phyloP scores from a whole-genome alignment of 2,113 vertebrate species.

The Sphyrna mokarran region DNA sequence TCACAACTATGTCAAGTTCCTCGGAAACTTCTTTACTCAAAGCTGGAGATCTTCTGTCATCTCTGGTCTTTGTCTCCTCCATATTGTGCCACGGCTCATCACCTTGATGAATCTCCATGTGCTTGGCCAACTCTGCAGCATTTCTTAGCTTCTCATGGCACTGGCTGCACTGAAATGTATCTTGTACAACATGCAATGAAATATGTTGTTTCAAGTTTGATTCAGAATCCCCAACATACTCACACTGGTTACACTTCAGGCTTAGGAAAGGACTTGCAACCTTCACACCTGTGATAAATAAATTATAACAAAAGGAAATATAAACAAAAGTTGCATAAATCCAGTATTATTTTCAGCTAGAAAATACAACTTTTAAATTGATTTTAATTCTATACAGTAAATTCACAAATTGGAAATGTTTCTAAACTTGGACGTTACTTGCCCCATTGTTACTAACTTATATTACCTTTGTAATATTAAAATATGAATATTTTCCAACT shows the following conservation, averaged over 20 bases:
- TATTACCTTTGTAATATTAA: background rate
- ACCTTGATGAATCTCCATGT: slow-evolving; percentile 45
- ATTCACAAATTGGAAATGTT: background rate
- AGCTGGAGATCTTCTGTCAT: slow-evolving; percentile 53
- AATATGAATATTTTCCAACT: background rate
- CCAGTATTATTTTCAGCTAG: background rate
- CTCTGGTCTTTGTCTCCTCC: slow-evolving; percentile 47
- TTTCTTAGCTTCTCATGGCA: background rate
- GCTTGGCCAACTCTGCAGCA: slow-evolving; percentile 44
- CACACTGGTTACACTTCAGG: slow-evolving; percentile 69
- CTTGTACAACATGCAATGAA: slow-evolving; percentile 60
- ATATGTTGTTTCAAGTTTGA: slow-evolving; percentile 72
- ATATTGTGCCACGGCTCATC: slow-evolving; percentile 41
- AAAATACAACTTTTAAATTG: background rate
- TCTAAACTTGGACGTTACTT: background rate
- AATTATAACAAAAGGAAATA: background rate
- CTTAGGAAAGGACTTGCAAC: slow-evolving; percentile 59
- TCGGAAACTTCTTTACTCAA: slow-evolving; percentile 53
- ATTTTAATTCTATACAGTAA: background rate
- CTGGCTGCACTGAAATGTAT: background rate
- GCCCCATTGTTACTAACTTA: background rate
- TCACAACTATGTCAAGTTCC: slow-evolving; percentile 40
- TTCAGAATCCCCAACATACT: slow-evolving; percentile 68
- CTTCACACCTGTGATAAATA: slow-evolving; percentile 58
- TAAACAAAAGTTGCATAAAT: background rate